These are phyloP conservation scores for Pseudomyrmex gracilis DNA, from an alignment of 1,140 invertebrate genomes.

Conservation along the genomic window DNA sequence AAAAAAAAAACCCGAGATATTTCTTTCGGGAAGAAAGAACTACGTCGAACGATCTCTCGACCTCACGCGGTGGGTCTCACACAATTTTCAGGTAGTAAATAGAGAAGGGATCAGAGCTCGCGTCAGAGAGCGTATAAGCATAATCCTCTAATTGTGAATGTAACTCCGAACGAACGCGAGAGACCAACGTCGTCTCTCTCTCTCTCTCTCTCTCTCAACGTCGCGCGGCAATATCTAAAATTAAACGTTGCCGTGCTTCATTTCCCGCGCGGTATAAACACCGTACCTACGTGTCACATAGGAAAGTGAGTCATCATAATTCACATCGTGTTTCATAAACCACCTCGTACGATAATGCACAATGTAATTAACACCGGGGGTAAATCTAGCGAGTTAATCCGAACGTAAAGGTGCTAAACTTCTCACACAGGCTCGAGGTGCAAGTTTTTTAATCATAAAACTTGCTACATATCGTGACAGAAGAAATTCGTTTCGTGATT, in stretches of 20 bases:
- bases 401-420: neutral
- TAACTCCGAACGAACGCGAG: neutral
- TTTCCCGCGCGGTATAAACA: neutral
- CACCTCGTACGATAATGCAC: neutral
- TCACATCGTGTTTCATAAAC: neutral
- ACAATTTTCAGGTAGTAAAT: conserved; percentile 34
- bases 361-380: conserved; percentile 27
- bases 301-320: neutral
- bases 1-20: too few relatives aligned
- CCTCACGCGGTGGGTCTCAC: conserved; percentile 1
- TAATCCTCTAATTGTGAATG: conserved; percentile 32
- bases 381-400: neutral
- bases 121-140: conserved; percentile 22
- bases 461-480: too few relatives aligned
- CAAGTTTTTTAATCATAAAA: neutral
- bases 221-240: conserved; percentile 18
- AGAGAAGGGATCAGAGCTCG: neutral
- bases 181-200: neutral
- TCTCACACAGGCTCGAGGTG: neutral
- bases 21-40: conserved; percentile 53
- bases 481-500: too few relatives aligned
- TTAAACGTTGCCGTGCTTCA: conserved; percentile 4
- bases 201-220: too few relatives aligned
- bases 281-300: conserved; percentile 16
- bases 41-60: conserved; percentile 14